Evolutionary conservation across 2,797 vertebrate species (phyloP).

Genomic region (Sebastes hopkinsi): DNA sequence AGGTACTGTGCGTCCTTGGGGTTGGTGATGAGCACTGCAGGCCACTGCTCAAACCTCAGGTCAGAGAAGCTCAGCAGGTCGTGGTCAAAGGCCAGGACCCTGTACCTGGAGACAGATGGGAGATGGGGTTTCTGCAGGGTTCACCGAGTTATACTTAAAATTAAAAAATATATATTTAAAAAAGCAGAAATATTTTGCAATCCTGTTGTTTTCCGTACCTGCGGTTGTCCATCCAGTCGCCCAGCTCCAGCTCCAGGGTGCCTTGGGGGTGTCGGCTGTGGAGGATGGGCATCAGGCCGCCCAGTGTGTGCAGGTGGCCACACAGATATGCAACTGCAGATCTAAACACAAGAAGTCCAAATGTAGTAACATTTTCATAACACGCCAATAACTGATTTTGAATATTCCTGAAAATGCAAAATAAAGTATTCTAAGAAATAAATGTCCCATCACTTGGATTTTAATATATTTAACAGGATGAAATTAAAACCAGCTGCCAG

Average conservation of each 20-base stretch:
- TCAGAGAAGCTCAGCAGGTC: conserved; percentile 96
- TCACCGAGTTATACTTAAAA: not conserved
- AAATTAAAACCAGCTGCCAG: not conserved
- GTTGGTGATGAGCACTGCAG: conserved; percentile 94
- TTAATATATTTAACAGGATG: not conserved
- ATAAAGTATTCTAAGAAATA: not conserved
- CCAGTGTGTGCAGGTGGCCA: conserved; percentile 95
- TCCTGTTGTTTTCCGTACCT: conserved; percentile 59
- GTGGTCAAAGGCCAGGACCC: conserved; percentile 93
- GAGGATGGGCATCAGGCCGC: conserved; percentile 91
- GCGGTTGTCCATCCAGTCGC: conserved; percentile 96
- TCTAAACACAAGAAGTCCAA: conserved; percentile 69
- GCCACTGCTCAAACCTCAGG: conserved; percentile 92
- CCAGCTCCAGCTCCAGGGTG: conserved; percentile 94
- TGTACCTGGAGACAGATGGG: conserved; percentile 82
- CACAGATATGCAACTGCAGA: conserved; percentile 94
- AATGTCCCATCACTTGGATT: not conserved
- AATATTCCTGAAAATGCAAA: not conserved
- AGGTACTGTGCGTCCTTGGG: conserved; percentile 94
- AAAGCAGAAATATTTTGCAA: not conserved
- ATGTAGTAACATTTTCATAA: not conserved
- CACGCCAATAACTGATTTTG: not conserved
- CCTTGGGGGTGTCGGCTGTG: conserved; percentile 90
- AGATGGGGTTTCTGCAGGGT: not conserved
- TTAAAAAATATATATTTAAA: not conserved